These are phyloP conservation scores for Paramisgurnus dabryanus DNA, from an alignment of 2,113 vertebrate genomes.

Conservation along the genomic window DNA sequence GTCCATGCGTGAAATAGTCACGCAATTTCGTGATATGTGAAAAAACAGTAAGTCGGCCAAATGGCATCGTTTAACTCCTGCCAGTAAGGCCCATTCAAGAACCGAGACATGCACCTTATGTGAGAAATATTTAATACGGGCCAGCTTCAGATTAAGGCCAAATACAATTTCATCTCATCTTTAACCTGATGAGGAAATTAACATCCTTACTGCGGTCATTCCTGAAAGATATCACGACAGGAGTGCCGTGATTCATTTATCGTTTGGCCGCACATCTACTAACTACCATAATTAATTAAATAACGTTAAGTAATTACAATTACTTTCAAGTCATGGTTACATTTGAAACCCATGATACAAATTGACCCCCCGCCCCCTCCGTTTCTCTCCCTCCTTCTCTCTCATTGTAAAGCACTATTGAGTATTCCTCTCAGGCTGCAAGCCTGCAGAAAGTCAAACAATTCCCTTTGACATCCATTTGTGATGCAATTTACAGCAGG, in stretches of 20 bases:
- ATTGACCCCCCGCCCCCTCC: conserved; percentile 63
- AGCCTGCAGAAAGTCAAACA: conserved; percentile 52
- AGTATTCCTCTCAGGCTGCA: conserved; percentile 55
- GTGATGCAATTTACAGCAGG: conserved; percentile 48
- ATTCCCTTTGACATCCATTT: conserved; percentile 64
- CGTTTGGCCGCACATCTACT: conserved; percentile 72
- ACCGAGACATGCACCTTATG: conserved; percentile 31
- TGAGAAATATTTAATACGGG: conserved; percentile 44
- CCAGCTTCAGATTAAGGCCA: conserved; percentile 25
- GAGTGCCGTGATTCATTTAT: conserved; percentile 70
- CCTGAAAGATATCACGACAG: conserved; percentile 65
- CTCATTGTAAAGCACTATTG: conserved; percentile 54
- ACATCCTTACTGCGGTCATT: conserved; percentile 63
- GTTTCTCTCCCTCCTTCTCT: conserved; percentile 33
- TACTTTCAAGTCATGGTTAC: conserved; percentile 68
- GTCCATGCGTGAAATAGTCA: too few species aligned
- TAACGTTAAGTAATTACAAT: conserved; percentile 77
- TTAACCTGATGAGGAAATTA: conserved; percentile 74
- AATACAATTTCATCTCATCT: conserved; percentile 61
- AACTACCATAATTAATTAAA: conserved; percentile 77
- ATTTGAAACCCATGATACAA: conserved; percentile 76
- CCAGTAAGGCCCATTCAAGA: neutral
- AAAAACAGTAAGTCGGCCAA: neutral
- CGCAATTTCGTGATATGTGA: too few species aligned
- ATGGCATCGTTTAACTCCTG: neutral